Evolutionary conservation across 2,797 vertebrate species (phyloP).

Genomic region (Pitangus sulphuratus): DNA sequence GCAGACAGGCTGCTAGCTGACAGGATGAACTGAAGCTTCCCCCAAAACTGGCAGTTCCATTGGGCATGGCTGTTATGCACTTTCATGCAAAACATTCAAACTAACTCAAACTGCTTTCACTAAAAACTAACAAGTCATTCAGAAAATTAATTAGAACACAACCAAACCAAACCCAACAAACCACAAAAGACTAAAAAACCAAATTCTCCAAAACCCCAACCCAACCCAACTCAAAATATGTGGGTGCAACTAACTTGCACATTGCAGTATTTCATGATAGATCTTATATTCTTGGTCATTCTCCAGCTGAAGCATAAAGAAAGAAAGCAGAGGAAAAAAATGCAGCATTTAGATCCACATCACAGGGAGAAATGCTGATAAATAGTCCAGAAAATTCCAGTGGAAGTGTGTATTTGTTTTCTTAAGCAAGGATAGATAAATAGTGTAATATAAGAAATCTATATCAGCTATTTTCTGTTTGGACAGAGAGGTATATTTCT

Average conservation of each 20-base stretch:
- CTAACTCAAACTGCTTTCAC: background rate
- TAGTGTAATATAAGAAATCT: conserved; percentile 23
- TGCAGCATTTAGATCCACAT: background rate
- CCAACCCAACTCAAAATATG: background rate
- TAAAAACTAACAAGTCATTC: background rate
- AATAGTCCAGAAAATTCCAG: conserved; percentile 38
- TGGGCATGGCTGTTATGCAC: background rate
- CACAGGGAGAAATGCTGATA: conserved; percentile 20
- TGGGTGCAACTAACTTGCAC: background rate
- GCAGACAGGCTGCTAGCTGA: background rate
- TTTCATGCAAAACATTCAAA: background rate
- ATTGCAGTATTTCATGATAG: background rate
- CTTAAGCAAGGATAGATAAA: background rate
- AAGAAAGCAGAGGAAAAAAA: background rate
- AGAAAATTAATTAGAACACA: background rate
- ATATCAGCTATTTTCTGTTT: background rate
- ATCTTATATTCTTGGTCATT: background rate
- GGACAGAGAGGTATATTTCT: background rate
- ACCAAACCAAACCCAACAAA: background rate
- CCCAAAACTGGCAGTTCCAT: background rate
- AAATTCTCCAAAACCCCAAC: background rate
- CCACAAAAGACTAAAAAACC: background rate
- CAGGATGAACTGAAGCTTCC: background rate
- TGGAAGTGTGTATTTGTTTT: conserved; percentile 30
- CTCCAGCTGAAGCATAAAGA: background rate